Evolutionary conservation across 2,888 invertebrate species (phyloP).

Genomic region (Xestobium rufovillosum): DNA sequence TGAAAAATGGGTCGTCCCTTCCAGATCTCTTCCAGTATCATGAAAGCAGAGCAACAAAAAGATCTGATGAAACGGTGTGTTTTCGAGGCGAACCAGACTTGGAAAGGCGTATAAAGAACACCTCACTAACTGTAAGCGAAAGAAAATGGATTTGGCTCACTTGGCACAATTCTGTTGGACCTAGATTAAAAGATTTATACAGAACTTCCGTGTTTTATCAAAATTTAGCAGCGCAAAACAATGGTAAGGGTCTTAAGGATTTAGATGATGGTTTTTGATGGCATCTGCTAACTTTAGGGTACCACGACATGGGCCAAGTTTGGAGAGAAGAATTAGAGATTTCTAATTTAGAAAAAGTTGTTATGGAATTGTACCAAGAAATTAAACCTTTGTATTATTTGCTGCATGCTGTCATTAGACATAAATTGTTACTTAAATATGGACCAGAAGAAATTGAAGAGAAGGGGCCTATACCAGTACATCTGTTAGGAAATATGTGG

Average conservation of each 20-base stretch:
- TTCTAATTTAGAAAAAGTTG: conserved; percentile 47
- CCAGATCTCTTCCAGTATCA: too few relatives aligned
- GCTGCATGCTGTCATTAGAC: conserved; percentile 66
- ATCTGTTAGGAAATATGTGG: conserved; percentile 68
- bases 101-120: conserved; percentile 49
- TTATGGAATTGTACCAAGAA: conserved; percentile 48
- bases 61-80: too few relatives aligned
- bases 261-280: neutral
- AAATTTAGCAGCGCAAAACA: conserved; percentile 56
- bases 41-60: too few relatives aligned
- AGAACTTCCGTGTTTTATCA: conserved; percentile 45
- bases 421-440: conserved; percentile 50
- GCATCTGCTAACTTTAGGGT: conserved; percentile 44
- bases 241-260: conserved; percentile 49
- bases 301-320: conserved; percentile 52
- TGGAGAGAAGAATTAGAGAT: conserved; percentile 63
- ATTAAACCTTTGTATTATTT: conserved; percentile 59
- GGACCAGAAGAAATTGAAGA: conserved; percentile 47
- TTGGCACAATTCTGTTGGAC: conserved; percentile 60
- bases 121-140: conserved; percentile 30
- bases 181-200: conserved; percentile 50
- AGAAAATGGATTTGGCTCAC: conserved; percentile 53
- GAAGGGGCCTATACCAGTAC: conserved; percentile 57
- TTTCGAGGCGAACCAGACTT: conserved; percentile 57
- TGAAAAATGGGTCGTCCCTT: too few relatives aligned